These are phyloP conservation scores for Macrostomum cliftonense DNA, from an alignment of 2,888 invertebrate genomes.

Conservation along the genomic window DNA sequence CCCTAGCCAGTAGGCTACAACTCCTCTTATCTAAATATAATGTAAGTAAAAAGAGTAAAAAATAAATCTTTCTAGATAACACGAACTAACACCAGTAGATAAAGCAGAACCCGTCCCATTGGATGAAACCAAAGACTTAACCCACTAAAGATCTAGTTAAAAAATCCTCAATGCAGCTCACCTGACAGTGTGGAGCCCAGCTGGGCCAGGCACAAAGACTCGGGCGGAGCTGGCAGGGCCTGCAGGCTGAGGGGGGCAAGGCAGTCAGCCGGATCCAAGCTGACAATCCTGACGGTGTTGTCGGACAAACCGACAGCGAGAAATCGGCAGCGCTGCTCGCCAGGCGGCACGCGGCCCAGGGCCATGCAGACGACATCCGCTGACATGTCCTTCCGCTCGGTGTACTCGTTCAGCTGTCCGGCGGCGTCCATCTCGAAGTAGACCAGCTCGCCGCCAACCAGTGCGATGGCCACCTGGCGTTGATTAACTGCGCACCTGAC, in stretches of 20 bases:
- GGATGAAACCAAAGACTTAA: too few relatives aligned
- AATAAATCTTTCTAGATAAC: too few relatives aligned
- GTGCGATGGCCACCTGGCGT: conserved; percentile 86
- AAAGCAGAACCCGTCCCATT: too few relatives aligned
- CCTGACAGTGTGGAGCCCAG: conserved; percentile 22
- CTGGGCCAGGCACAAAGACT: conserved; percentile 87
- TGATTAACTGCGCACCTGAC: conserved; percentile 95
- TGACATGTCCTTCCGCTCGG: conserved; percentile 83
- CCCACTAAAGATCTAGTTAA: too few relatives aligned
- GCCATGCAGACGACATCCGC: conserved; percentile 97
- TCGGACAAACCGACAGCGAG: conserved; percentile 84
- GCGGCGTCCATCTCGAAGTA: conserved; percentile 99
- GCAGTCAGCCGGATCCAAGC: conserved; percentile 84
- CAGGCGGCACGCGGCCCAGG: conserved; percentile 74
- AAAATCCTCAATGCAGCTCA: too few relatives aligned
- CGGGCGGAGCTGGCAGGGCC: conserved; percentile 79
- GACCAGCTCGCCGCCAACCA: conserved; percentile 87
- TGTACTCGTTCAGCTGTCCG: conserved; percentile 91
- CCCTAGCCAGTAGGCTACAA: too few relatives aligned
- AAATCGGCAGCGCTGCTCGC: conserved; percentile 84
- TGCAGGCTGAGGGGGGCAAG: conserved; percentile 85
- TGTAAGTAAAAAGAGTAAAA: too few relatives aligned
- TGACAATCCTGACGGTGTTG: conserved; percentile 87
- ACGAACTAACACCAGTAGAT: too few relatives aligned
- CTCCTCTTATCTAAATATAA: too few relatives aligned